Percentiles rank a stretch among this genome's conserved stretches.
These are phyloP conservation scores for Eclectus roratus DNA, from an alignment of 2,113 vertebrate species.

Conservation along the genomic window DNA sequence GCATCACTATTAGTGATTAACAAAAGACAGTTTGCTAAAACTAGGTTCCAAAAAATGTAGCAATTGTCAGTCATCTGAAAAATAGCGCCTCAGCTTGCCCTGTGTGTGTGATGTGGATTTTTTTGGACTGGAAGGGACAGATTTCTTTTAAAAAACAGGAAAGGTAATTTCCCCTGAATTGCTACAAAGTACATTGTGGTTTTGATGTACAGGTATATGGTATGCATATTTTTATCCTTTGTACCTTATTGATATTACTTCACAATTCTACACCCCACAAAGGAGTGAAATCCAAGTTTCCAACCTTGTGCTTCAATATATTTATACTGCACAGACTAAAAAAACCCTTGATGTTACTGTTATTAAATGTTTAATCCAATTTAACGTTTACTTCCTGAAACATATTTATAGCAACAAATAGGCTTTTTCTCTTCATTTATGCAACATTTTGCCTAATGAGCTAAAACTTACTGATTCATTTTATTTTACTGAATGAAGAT, in stretches of 20 bases:
- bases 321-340: not conserved
- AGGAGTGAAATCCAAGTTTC: not conserved
- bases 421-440: not conserved
- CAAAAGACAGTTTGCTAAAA: not conserved
- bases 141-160: not conserved
- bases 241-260: not conserved
- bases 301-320: not conserved
- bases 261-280: not conserved
- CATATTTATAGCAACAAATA: constrained; percentile 10
- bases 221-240: not conserved
- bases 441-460: constrained; percentile 47
- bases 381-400: not conserved
- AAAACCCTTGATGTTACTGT: not conserved
- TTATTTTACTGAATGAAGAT: constrained; percentile 26
- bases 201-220: fast-evolving
- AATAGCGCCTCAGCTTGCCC: not conserved
- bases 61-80: not conserved
- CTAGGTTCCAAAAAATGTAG: not conserved
- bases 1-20: not conserved
- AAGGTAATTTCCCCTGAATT: not conserved
- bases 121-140: not conserved
- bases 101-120: not conserved
- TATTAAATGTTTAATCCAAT: not conserved
- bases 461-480: constrained; percentile 46
- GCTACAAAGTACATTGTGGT: not conserved